These are phyloP conservation scores for Hemicrepidius hirtus DNA, from an alignment of 2,888 invertebrate genomes.

Conservation along the genomic window DNA sequence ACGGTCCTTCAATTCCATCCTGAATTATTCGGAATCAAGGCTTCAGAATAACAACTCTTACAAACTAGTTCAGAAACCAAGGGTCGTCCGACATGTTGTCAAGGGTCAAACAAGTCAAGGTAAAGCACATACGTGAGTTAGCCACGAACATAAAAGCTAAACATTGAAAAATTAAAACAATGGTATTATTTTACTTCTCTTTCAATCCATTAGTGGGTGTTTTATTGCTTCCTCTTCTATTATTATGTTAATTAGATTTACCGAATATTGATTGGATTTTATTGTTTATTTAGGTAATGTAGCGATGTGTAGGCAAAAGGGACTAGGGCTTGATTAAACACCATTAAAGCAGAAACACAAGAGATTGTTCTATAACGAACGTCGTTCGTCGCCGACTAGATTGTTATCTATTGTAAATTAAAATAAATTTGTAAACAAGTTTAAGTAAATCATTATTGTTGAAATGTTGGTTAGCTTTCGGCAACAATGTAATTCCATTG, in stretches of 20 bases:
- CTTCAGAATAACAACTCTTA: slow-evolving; percentile 56
- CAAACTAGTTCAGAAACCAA: slow-evolving; percentile 52
- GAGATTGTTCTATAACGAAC: too few species aligned
- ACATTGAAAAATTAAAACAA: neutral
- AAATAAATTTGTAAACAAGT: too few species aligned
- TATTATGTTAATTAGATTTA: slow-evolving; percentile 20
- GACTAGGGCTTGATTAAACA: too few species aligned
- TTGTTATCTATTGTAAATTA: too few species aligned
- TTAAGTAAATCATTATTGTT: too few species aligned
- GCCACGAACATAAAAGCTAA: slow-evolving; percentile 13
- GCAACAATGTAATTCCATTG: too few species aligned
- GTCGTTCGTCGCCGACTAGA: too few species aligned
- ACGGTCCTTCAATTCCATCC: slow-evolving; percentile 55
- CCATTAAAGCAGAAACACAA: too few species aligned
- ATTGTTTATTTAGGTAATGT: too few species aligned
- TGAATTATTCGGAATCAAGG: slow-evolving; percentile 59
- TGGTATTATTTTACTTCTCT: neutral
- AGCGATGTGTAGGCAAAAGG: too few species aligned
- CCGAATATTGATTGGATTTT: too few species aligned
- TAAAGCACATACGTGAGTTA: slow-evolving; percentile 32
- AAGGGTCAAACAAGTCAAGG: slow-evolving; percentile 46
- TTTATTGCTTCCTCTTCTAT: slow-evolving; percentile 5
- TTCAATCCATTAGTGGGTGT: neutral
- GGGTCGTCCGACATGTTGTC: slow-evolving; percentile 48
- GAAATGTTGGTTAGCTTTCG: too few species aligned